Conservation (phyloP, 2,797 vertebrate genomes). For the Crocidura indochinensis region DNA sequence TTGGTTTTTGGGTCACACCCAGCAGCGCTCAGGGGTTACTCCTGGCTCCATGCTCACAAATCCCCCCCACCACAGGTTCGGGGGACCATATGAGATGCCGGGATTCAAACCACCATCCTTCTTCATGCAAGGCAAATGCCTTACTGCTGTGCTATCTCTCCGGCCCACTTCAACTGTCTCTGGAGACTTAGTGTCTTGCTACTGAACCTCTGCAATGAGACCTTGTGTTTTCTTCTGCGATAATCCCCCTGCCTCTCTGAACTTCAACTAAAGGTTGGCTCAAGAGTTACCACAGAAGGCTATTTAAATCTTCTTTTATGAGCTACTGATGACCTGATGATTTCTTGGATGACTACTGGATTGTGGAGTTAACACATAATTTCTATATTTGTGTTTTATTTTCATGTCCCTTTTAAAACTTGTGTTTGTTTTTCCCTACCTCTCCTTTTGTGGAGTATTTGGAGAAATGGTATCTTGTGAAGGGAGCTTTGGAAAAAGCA, state of each 20-base stretch:
- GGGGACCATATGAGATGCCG: no score
- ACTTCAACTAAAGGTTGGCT: neutral
- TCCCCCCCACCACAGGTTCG: no score
- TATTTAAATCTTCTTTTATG: constrained; percentile 13
- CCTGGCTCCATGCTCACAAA: no score
- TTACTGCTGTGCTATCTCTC: no score
- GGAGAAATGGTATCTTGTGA: neutral
- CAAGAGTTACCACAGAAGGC: neutral
- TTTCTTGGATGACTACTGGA: neutral
- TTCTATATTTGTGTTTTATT: constrained; percentile 8
- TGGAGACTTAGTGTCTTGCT: neutral
- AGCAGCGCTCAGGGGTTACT: no score
- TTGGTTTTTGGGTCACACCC: no score
- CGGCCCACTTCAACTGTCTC: neutral
- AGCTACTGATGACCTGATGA: neutral
- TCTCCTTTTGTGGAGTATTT: neutral
- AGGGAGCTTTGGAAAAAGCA: neutral
- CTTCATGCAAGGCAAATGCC: no score
- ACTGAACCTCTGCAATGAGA: neutral
- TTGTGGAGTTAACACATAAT: neutral
- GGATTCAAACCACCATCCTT: no score
- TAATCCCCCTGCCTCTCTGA: neutral
- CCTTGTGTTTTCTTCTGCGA: neutral
- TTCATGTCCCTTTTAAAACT: neutral
- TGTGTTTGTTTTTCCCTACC: neutral